Percentiles rank a stretch among this genome's conserved stretches.
These are phyloP conservation scores for Spodoptera picta DNA, from an alignment of 2,888 invertebrate species.

Conservation along the genomic window DNA sequence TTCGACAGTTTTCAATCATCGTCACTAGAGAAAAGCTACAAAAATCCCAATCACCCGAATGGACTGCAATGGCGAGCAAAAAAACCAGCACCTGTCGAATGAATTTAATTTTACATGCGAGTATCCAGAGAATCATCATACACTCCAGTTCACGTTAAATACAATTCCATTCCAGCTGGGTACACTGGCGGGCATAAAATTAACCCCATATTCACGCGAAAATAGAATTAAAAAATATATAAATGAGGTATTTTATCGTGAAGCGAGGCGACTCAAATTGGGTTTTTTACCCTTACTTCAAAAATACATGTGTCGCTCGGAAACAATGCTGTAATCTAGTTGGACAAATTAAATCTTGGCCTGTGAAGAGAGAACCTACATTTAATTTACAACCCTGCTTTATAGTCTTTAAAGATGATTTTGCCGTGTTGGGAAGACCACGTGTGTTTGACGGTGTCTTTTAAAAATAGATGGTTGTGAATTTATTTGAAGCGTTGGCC, in stretches of 20 bases:
- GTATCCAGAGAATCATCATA: conserved; percentile 28
- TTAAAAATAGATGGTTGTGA: conserved; percentile 48
- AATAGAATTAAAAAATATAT: conserved; percentile 69
- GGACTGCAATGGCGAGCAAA: conserved; percentile 28
- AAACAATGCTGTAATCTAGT: conserved; percentile 73
- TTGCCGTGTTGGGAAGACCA: conserved; percentile 8
- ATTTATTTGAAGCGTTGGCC: conserved; percentile 39
- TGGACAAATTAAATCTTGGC: conserved; percentile 71
- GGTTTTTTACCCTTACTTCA: conserved; percentile 65
- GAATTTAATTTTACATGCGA: conserved; percentile 44
- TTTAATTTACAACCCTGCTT: conserved; percentile 16
- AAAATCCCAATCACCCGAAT: conserved; percentile 29
- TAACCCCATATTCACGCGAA: conserved; percentile 67
- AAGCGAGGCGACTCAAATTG: conserved; percentile 66
- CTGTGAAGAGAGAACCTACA: conserved; percentile 34
- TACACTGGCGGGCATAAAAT: conserved; percentile 64
- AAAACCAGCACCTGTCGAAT: conserved; percentile 24
- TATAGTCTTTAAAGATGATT: background rate
- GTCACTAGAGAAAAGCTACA: conserved; percentile 5
- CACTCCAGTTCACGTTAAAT: conserved; percentile 47
- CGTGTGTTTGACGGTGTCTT: conserved; percentile 37
- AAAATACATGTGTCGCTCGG: conserved; percentile 65
- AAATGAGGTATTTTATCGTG: conserved; percentile 53
- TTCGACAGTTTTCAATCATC: conserved; percentile 14
- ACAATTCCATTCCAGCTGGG: conserved; percentile 50